Conservation (phyloP, 2,888 invertebrate species). For the Congeria kusceri region DNA sequence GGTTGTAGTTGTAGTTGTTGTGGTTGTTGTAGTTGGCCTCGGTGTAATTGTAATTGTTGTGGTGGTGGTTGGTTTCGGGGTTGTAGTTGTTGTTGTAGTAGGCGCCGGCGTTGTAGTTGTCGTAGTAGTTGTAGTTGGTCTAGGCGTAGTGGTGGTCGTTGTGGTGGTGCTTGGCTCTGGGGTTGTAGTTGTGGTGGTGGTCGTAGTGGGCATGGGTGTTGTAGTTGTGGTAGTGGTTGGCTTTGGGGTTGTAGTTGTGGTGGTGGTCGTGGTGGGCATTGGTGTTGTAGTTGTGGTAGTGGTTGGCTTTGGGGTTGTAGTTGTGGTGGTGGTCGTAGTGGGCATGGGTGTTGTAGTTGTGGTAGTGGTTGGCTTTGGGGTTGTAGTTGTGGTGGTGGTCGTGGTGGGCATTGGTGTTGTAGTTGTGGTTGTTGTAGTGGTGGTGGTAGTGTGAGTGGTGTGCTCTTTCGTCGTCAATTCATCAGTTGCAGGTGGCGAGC, state of each 20-base stretch:
- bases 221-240: conserved; percentile 3
- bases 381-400: neutral
- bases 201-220: neutral
- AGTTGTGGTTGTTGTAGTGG: neutral
- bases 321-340: neutral
- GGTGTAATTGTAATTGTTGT: neutral
- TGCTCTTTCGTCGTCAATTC: neutral
- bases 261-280: neutral
- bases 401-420: neutral
- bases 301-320: neutral
- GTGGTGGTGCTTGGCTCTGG: neutral
- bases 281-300: neutral
- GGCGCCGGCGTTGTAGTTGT: neutral
- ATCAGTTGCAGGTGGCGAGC: neutral
- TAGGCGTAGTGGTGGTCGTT: neutral
- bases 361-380: neutral
- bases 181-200: neutral
- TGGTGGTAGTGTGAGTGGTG: neutral
- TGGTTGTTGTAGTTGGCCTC: neutral
- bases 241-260: neutral
- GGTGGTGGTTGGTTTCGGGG: neutral
- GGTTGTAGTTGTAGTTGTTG: neutral
- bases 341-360: neutral
- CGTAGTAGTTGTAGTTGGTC: neutral
- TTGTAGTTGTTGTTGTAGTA: neutral